These are phyloP conservation scores for Heptranchias perlo DNA, from an alignment of 2,113 vertebrate genomes.

Conservation along the genomic window DNA sequence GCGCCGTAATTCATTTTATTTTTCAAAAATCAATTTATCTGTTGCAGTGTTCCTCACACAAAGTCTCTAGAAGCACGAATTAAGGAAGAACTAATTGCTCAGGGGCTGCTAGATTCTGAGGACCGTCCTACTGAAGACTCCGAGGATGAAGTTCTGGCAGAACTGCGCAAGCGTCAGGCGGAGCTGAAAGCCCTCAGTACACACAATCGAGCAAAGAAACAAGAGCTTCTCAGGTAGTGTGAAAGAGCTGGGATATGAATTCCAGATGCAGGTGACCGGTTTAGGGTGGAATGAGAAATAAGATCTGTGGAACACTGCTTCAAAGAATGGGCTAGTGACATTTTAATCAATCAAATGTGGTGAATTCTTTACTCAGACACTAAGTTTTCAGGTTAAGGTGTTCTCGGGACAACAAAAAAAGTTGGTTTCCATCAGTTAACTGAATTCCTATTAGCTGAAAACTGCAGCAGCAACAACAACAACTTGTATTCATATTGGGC, in stretches of 20 bases:
- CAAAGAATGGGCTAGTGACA: neutral
- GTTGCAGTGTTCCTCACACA: constrained; percentile 82
- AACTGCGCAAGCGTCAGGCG: constrained; percentile 87
- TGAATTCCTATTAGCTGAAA: neutral
- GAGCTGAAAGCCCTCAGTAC: constrained; percentile 88
- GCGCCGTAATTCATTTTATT: neutral
- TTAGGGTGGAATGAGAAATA: neutral
- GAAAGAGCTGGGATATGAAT: constrained; percentile 2
- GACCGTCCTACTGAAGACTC: constrained; percentile 86
- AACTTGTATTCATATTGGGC: neutral
- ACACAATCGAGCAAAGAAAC: constrained; percentile 87
- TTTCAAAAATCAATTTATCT: neutral
- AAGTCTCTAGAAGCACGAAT: constrained; percentile 91
- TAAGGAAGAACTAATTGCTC: constrained; percentile 92
- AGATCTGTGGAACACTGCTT: neutral
- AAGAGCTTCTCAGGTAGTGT: constrained; percentile 81
- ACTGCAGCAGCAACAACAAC: neutral
- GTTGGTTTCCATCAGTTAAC: neutral
- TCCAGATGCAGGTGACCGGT: neutral
- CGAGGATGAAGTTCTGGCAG: constrained; percentile 86
- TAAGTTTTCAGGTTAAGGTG: neutral
- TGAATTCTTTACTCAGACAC: neutral
- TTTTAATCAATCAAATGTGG: neutral
- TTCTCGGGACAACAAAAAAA: neutral
- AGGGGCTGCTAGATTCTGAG: constrained; percentile 89